Evolutionary conservation across 2,797 vertebrate genomes (phyloP).

Genomic region (Pteropus rufus): DNA sequence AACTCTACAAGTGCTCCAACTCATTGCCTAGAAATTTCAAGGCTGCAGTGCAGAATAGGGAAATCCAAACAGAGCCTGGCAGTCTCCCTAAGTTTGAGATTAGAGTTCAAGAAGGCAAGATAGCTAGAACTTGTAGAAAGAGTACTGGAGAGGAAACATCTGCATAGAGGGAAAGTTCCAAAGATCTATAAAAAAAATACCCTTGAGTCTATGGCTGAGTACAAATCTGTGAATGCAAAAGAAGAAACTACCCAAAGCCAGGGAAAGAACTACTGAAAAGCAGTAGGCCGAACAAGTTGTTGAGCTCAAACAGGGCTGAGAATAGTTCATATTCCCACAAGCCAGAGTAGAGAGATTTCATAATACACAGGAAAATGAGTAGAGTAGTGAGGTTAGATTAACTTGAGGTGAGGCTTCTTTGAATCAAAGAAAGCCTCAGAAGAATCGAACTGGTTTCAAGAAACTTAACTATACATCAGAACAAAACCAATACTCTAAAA

Average conservation of each 20-base stretch:
- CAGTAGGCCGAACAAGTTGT: not conserved
- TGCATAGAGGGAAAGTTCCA: not conserved
- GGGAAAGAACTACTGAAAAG: not conserved
- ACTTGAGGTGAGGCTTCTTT: not conserved
- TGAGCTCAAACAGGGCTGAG: not conserved
- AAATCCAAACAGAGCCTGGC: not conserved
- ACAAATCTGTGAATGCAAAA: not conserved
- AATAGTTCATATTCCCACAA: not conserved
- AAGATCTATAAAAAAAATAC: not conserved
- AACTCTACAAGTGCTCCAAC: not conserved
- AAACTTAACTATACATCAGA: not conserved
- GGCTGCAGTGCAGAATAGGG: not conserved
- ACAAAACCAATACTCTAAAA: slow-evolving; percentile 21
- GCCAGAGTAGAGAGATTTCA: not conserved
- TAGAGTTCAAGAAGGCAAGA: not conserved
- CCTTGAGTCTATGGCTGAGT: not conserved
- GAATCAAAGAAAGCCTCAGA: not conserved
- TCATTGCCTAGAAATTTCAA: slow-evolving; percentile 1
- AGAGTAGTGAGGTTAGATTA: not conserved
- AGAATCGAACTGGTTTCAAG: not conserved
- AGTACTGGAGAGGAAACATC: not conserved
- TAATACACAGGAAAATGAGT: not conserved
- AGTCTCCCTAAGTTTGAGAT: not conserved
- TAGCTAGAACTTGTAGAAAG: not conserved
- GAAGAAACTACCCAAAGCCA: not conserved